A percentile compares a stretch with the other conserved stretches of the same genome.
phyloP scores from a whole-genome alignment of 1,140 invertebrate genomes.

The Scaptodrosophila lebanonensis region DNA sequence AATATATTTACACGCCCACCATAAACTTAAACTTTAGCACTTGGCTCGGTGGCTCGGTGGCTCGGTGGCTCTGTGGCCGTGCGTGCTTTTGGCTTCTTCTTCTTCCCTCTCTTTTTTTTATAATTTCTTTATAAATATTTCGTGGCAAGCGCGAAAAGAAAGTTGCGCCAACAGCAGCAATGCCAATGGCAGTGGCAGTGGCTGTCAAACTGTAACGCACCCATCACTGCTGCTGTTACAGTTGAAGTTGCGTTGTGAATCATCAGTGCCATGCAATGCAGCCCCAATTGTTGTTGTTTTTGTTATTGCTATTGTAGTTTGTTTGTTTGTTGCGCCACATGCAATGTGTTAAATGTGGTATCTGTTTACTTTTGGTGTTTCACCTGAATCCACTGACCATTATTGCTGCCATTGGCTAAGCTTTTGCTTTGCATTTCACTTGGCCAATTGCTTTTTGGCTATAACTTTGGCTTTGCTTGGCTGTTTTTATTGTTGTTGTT shows the following conservation, averaged over 20 bases:
- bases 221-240: no score
- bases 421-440: constrained; percentile 66
- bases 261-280: no score
- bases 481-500: constrained; percentile 19
- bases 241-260: no score
- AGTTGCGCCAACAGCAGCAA: no score
- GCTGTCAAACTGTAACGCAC: constrained; percentile 64
- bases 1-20: constrained; percentile 58
- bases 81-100: constrained; percentile 17
- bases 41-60: no score
- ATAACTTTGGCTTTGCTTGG: no score
- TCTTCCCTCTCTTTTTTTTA: constrained; percentile 9
- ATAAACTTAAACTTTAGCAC: no score
- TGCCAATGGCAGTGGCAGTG: no score
- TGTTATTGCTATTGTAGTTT: constrained; percentile 16
- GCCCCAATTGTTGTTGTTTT: constrained; percentile 18
- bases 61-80: no score
- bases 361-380: constrained; percentile 50
- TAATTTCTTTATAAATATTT: constrained; percentile 69
- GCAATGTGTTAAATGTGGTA: constrained; percentile 70
- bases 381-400: constrained; percentile 49
- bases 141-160: constrained; percentile 50
- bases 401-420: constrained; percentile 48
- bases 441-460: constrained; percentile 25
- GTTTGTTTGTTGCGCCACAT: no score